phyloP scores from a whole-genome alignment of 2,888 invertebrate species.

The Epsilonema sp. region DNA sequence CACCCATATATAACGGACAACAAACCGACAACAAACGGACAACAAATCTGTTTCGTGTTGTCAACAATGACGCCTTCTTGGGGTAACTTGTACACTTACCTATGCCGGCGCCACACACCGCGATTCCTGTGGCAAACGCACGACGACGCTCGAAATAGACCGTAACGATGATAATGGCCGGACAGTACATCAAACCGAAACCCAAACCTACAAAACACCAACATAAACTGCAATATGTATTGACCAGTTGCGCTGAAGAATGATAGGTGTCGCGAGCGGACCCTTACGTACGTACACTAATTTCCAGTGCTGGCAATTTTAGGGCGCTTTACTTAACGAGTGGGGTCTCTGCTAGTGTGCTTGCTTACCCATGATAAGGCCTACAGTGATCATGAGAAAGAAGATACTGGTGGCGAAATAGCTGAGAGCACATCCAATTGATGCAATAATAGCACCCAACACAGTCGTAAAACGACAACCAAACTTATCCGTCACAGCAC shows the following conservation, averaged over 20 bases:
- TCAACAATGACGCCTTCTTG: too few species aligned
- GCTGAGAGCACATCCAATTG: slow-evolving; percentile 54
- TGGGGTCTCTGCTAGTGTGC: too few species aligned
- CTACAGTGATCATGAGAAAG: slow-evolving; percentile 73
- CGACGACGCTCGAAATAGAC: slow-evolving; percentile 85
- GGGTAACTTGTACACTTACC: too few species aligned
- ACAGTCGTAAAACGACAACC: slow-evolving; percentile 80
- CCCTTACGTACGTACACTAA: too few species aligned
- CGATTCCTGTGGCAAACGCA: slow-evolving; percentile 83
- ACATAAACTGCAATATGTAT: too few species aligned
- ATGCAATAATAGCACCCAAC: slow-evolving; percentile 52
- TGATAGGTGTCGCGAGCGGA: too few species aligned
- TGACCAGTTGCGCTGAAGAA: too few species aligned
- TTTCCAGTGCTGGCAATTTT: too few species aligned
- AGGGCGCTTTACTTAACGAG: too few species aligned
- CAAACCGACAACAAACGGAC: too few species aligned
- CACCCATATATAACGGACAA: too few species aligned
- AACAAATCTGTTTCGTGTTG: too few species aligned
- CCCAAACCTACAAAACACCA: slow-evolving; percentile 62
- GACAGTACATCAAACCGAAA: slow-evolving; percentile 86
- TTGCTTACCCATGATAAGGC: slow-evolving; percentile 60
- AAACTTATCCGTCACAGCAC: slow-evolving; percentile 78
- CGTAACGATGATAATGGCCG: slow-evolving; percentile 90
- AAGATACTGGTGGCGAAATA: slow-evolving; percentile 60
- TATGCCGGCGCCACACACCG: slow-evolving; percentile 88